These are phyloP conservation scores for Siniperca undulata DNA, from an alignment of 2,797 vertebrate genomes.

Conservation along the genomic window DNA sequence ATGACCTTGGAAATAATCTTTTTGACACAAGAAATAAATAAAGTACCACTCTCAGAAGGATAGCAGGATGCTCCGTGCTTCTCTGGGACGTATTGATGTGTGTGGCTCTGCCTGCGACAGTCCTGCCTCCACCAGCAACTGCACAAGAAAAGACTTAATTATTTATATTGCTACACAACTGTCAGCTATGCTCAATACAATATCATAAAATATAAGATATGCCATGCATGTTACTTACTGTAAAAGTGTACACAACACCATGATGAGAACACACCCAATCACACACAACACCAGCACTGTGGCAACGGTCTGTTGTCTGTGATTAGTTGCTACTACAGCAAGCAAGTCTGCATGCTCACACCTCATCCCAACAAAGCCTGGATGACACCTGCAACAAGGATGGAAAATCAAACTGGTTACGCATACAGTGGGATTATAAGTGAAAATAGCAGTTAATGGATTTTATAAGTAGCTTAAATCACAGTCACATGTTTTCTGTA, in stretches of 20 bases:
- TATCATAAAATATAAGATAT: not conserved
- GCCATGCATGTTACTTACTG: slow-evolving; percentile 87
- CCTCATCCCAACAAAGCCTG: slow-evolving; percentile 91
- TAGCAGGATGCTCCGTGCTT: slow-evolving; percentile 87
- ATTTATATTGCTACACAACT: not conserved
- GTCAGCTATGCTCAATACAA: not conserved
- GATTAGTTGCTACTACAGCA: slow-evolving; percentile 94
- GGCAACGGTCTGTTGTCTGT: slow-evolving; percentile 92
- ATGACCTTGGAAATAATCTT: not conserved
- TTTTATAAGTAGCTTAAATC: not conserved
- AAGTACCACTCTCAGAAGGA: slow-evolving; percentile 90
- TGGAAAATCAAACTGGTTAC: not conserved
- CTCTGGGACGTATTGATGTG: slow-evolving; percentile 83
- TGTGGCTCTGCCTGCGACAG: slow-evolving; percentile 85
- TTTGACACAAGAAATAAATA: slow-evolving; percentile 28
- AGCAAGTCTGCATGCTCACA: slow-evolving; percentile 96
- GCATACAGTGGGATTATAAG: not conserved
- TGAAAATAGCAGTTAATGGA: not conserved
- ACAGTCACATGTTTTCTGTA: not conserved
- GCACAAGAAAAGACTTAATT: slow-evolving; percentile 29
- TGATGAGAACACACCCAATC: slow-evolving; percentile 88
- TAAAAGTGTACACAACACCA: slow-evolving; percentile 90
- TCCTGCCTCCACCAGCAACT: slow-evolving; percentile 93
- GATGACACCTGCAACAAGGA: slow-evolving; percentile 87
- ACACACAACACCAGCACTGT: slow-evolving; percentile 92